Conservation (phyloP, 2,113 vertebrate genomes). For the Dunckerocampus dactyliophorus region DNA sequence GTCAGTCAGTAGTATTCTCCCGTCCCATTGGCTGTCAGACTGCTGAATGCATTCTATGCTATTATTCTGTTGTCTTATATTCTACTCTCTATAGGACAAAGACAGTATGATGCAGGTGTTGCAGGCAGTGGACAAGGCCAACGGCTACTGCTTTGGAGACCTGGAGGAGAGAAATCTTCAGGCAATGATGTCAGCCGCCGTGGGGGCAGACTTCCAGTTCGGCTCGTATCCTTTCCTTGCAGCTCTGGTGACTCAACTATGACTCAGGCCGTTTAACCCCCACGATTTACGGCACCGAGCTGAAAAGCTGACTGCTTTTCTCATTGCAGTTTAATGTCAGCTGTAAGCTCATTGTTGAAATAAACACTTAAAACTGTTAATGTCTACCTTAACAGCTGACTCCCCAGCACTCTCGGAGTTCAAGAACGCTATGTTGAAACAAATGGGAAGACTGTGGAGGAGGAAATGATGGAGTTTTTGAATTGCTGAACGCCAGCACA, state of each 20-base stretch:
- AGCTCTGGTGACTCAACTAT: conserved; percentile 46
- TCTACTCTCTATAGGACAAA: conserved; percentile 85
- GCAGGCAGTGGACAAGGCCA: conserved; percentile 92
- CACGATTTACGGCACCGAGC: conserved; percentile 12
- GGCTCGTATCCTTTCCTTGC: conserved; percentile 85
- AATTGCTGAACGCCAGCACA: conserved; percentile 19
- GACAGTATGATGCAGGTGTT: conserved; percentile 86
- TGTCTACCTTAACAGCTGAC: conserved; percentile 72
- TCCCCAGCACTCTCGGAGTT: conserved; percentile 81
- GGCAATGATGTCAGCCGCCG: conserved; percentile 89
- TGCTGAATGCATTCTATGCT: conserved; percentile 3
- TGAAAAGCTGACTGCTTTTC: conserved; percentile 9
- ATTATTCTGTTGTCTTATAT: no score
- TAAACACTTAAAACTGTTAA: background rate
- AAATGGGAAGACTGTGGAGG: conserved; percentile 75
- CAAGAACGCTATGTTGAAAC: conserved; percentile 86
- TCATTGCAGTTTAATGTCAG: background rate
- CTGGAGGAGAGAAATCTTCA: conserved; percentile 85
- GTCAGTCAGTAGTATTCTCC: background rate
- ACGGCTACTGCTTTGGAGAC: conserved; percentile 89
- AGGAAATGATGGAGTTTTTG: conserved; percentile 83
- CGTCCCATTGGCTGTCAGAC: no score
- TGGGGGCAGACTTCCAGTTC: conserved; percentile 95
- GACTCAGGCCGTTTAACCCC: conserved; percentile 42
- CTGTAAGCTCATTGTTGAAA: background rate